phyloP scores from a whole-genome alignment of 2,113 vertebrate species.

The Nanorana parkeri region DNA sequence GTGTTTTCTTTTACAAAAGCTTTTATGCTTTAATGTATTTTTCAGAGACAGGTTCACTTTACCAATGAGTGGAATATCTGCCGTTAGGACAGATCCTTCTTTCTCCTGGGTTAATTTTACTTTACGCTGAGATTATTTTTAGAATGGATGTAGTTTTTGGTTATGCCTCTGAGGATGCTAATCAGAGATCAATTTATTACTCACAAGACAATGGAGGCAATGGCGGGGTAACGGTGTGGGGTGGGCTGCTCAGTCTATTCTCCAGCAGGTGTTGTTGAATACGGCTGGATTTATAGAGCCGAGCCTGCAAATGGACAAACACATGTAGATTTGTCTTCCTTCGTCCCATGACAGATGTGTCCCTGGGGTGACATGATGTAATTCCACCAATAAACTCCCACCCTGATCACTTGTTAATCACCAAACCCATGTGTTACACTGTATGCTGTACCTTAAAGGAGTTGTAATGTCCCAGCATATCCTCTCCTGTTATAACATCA shows the following conservation, averaged over 20 bases:
- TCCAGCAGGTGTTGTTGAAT: conserved; percentile 45
- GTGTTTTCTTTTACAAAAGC: too few relatives aligned
- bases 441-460: too few relatives aligned
- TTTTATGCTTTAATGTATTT: too few relatives aligned
- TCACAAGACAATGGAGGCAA: background rate
- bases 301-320: conserved; percentile 29
- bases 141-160: too few relatives aligned
- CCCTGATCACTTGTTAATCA: conserved; percentile 29
- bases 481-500: too few relatives aligned
- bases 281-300: conserved; percentile 41
- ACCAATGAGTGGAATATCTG: too few relatives aligned
- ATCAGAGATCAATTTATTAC: background rate
- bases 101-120: too few relatives aligned
- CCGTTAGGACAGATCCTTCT: too few relatives aligned
- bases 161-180: background rate
- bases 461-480: too few relatives aligned
- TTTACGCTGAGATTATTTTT: too few relatives aligned
- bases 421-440: background rate
- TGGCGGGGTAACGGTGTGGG: background rate
- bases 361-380: conserved; percentile 31
- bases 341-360: conserved; percentile 40
- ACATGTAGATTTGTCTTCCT: conserved; percentile 22
- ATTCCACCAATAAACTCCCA: conserved; percentile 33
- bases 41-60: too few relatives aligned
- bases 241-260: background rate